Percentiles rank a stretch among this genome's conserved stretches.
phyloP scores from a whole-genome alignment of 2,113 vertebrate species.

The Thomomys bottae region DNA sequence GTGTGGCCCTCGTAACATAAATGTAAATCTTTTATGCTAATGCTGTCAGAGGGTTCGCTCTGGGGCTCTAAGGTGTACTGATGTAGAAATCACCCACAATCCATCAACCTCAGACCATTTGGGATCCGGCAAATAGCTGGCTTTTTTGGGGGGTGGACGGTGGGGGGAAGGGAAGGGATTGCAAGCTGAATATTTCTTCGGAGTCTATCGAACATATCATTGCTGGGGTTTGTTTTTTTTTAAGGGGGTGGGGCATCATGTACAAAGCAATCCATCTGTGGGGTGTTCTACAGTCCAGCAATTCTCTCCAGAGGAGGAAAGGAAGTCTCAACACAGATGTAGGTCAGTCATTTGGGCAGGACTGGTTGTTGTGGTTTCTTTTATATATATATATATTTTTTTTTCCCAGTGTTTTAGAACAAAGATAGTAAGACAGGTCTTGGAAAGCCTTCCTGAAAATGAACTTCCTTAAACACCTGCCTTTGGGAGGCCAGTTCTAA shows the following conservation, averaged over 20 bases:
- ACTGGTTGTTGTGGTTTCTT: not conserved
- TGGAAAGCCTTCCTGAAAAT: slow-evolving; percentile 54
- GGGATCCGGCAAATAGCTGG: slow-evolving; percentile 84
- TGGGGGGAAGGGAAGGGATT: slow-evolving; percentile 76
- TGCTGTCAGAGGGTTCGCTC: slow-evolving; percentile 88
- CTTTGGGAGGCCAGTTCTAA: slow-evolving; percentile 65
- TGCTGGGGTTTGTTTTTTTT: not conserved
- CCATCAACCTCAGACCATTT: slow-evolving; percentile 85
- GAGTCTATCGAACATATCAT: slow-evolving; percentile 75
- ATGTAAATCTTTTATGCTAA: slow-evolving; percentile 92
- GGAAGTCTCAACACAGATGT: not conserved
- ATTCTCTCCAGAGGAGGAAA: not conserved
- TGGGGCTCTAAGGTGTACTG: slow-evolving; percentile 87
- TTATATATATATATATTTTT: too few species aligned
- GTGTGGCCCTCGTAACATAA: slow-evolving; percentile 89
- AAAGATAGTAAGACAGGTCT: not conserved
- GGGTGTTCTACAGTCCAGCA: not conserved
- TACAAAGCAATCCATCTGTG: not conserved
- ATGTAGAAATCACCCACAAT: slow-evolving; percentile 87
- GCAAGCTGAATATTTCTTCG: slow-evolving; percentile 81
- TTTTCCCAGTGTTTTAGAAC: not conserved
- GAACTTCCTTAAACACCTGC: slow-evolving; percentile 71
- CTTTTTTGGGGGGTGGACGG: slow-evolving; percentile 79
- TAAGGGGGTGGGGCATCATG: not conserved
- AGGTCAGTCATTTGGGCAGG: not conserved